Evolutionary conservation across 2,888 invertebrate genomes (phyloP).

Genomic region (Teinopalpus imperialis): DNA sequence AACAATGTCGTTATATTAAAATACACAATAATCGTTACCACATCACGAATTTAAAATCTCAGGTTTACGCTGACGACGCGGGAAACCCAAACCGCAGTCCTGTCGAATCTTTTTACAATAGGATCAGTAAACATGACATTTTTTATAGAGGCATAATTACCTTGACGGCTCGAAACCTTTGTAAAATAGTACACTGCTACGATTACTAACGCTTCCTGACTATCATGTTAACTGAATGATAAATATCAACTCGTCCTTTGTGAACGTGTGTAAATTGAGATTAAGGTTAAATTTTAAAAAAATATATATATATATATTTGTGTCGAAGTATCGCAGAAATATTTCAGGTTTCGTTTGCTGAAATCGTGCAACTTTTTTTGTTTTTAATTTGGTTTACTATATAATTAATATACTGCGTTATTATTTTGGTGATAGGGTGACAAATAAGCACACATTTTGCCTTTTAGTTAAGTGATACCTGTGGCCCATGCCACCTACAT

Average conservation of each 20-base stretch:
- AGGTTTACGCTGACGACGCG: slow-evolving; percentile 6
- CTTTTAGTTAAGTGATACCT: too few relatives aligned
- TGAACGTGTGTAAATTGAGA: slow-evolving; percentile 53
- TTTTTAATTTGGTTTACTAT: too few relatives aligned
- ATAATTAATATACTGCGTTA: too few relatives aligned
- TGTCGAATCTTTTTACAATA: slow-evolving; percentile 28
- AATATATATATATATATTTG: slow-evolving; percentile 1
- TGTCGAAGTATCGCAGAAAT: neutral
- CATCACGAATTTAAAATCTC: slow-evolving; percentile 13
- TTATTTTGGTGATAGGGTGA: too few relatives aligned
- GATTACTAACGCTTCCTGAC: slow-evolving; percentile 55
- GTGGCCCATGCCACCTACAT: too few relatives aligned
- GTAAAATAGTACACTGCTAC: slow-evolving; percentile 44
- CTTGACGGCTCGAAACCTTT: slow-evolving; percentile 56
- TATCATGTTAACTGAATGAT: slow-evolving; percentile 62
- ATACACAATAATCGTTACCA: too few relatives aligned
- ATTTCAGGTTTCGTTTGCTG: too few relatives aligned
- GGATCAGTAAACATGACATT: slow-evolving; percentile 32
- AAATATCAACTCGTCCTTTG: slow-evolving; percentile 54
- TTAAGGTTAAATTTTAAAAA: slow-evolving; percentile 48
- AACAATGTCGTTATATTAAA: neutral
- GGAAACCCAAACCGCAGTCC: slow-evolving; percentile 11
- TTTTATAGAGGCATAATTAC: slow-evolving; percentile 45
- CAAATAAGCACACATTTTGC: too few relatives aligned
- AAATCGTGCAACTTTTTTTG: too few relatives aligned